Conservation (phyloP, 1,140 invertebrate genomes). For the Drosophila busckii region DNA sequence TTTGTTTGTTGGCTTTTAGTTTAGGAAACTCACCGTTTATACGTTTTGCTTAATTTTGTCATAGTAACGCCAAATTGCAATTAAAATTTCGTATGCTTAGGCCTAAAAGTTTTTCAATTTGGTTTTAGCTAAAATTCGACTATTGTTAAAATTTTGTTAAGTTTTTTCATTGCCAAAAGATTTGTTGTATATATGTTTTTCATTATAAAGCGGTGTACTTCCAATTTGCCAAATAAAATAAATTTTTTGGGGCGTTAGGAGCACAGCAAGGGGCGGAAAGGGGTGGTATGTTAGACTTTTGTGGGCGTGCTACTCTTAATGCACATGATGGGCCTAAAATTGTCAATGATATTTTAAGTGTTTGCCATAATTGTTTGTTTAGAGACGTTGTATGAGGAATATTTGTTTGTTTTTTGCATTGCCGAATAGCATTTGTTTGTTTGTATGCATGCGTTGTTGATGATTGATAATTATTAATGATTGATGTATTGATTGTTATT, state of each 20-base stretch:
- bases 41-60: slow-evolving; percentile 64
- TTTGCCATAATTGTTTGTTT: slow-evolving; percentile 23
- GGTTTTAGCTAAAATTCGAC: slow-evolving; percentile 74
- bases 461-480: slow-evolving; percentile 18
- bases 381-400: too few species aligned
- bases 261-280: neutral
- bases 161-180: slow-evolving; percentile 58
- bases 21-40: slow-evolving; percentile 78
- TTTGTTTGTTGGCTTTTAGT: slow-evolving; percentile 41
- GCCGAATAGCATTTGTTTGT: slow-evolving; percentile 10
- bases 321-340: slow-evolving; percentile 22
- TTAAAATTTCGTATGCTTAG: slow-evolving; percentile 42
- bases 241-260: slow-evolving; percentile 47
- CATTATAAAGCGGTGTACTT: slow-evolving; percentile 49
- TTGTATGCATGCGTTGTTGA: slow-evolving; percentile 25
- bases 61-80: slow-evolving; percentile 59
- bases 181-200: slow-evolving; percentile 42
- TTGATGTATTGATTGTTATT: slow-evolving; percentile 41
- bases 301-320: slow-evolving; percentile 1
- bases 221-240: slow-evolving; percentile 27
- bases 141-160: slow-evolving; percentile 71
- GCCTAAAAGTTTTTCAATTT: slow-evolving; percentile 59
- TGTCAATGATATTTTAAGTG: slow-evolving; percentile 2
- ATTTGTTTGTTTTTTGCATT: slow-evolving; percentile 18
- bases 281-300: neutral